Evolutionary conservation across 2,888 invertebrate species (phyloP), one percentile per base, ranked within the genome.

Genomic region (Onthophagus sagittarius): DNA sequence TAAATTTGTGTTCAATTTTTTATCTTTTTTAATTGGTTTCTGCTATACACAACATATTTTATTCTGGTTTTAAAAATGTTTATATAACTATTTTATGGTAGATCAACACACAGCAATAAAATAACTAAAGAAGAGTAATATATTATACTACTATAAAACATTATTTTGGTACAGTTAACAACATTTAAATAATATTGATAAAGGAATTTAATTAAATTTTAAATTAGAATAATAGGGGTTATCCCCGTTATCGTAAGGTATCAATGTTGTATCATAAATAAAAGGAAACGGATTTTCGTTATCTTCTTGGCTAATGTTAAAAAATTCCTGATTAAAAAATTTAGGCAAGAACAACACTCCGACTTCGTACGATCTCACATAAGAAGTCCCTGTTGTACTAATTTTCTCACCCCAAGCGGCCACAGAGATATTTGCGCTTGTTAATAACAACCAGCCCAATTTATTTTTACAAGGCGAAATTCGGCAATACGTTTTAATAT

Each of bases 361-460:
- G 0, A 92, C 93, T 85, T 99, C 98, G 82, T 95, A 98, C 63
- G 95, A 97, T 83, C 94, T 89, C 6, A 97, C 90, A 53, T 93
- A 89, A 0, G 88, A 82, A 0, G 88, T 88, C 0, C 85, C 85
- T 82, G 90, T 88, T 85, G 90, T 84, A 63, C 88, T 89, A 75
- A 89, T 90, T 76, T 90, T 91, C 6, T 88, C 84, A 63, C 99
- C 99, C 99, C 99, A 99, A 0, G 99, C 99, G 0, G 98, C 96
- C 87, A 98, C 98, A 9, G 98, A 99, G 33, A 98, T 86, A 86
- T 99, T 99, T 0, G 95, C 96, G 72, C 98, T 98, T 0, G 97
- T 97, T 0, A 98, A 86, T 0, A 95, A 85, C 83, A 94, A 96
- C 92, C 93, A 99, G 0, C 95, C 92, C 2, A 93, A 88, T 78